Percentiles rank a stretch among this genome's conserved stretches.
These are phyloP conservation scores for Cynodonichthys magdalenae DNA, from an alignment of 2,797 vertebrate species.

Conservation along the genomic window DNA sequence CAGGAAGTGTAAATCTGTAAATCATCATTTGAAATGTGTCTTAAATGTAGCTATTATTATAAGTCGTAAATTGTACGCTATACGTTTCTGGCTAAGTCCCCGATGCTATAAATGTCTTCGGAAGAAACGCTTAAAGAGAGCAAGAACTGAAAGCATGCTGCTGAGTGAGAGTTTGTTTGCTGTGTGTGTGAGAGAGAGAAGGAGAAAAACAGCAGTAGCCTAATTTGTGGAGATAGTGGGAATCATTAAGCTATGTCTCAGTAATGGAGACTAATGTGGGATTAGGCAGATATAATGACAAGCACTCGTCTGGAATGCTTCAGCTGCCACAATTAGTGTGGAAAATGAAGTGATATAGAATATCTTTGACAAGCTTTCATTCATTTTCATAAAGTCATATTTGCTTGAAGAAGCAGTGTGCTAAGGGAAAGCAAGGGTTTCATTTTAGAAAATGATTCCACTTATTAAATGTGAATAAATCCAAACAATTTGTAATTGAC, in stretches of 20 bases:
- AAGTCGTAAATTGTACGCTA: slow-evolving; percentile 19
- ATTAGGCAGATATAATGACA: slow-evolving; percentile 59
- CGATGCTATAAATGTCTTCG: slow-evolving; percentile 28
- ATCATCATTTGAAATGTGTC: slow-evolving; percentile 54
- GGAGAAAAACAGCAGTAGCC: slow-evolving; percentile 19
- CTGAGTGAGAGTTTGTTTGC: slow-evolving; percentile 11
- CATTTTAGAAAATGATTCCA: slow-evolving; percentile 40
- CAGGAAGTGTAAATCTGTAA: slow-evolving; percentile 57
- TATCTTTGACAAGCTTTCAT: slow-evolving; percentile 65
- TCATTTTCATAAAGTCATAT: slow-evolving; percentile 52
- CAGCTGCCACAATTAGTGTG: slow-evolving; percentile 54
- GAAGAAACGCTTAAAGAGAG: slow-evolving; percentile 16
- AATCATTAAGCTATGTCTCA: slow-evolving; percentile 53
- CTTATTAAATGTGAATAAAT: slow-evolving; percentile 37
- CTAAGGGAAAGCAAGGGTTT: slow-evolving; percentile 37
- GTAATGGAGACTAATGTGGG: slow-evolving; percentile 69
- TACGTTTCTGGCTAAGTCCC: slow-evolving; percentile 32
- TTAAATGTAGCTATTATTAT: slow-evolving; percentile 42
- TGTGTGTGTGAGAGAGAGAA: not conserved
- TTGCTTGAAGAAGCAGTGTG: slow-evolving; percentile 27
- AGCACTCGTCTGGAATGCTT: slow-evolving; percentile 56
- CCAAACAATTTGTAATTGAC: slow-evolving; percentile 1
- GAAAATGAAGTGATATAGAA: slow-evolving; percentile 69
- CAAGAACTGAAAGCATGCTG: slow-evolving; percentile 4
- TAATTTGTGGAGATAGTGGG: slow-evolving; percentile 53